Conservation (phyloP, 2,113 vertebrate genomes). For the Charadrius vociferus region DNA sequence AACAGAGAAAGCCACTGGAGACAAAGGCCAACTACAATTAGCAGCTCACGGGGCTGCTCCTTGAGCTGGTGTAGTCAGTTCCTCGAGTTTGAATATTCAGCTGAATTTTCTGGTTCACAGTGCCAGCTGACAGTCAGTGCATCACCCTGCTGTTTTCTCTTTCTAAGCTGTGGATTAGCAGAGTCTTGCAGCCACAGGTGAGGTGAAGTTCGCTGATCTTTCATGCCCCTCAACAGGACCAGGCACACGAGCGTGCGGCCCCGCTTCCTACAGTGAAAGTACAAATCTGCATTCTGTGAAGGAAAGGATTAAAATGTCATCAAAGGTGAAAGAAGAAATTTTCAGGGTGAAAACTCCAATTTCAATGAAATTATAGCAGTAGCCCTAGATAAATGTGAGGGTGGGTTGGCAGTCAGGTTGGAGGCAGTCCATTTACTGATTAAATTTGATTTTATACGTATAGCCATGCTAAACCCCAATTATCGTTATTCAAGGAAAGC, state of each 20-base stretch:
- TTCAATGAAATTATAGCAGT: constrained; percentile 64
- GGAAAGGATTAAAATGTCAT: constrained; percentile 46
- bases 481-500: constrained; percentile 69
- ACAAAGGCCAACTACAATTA: neutral
- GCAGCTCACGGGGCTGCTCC: neutral
- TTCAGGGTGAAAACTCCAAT: constrained; percentile 51
- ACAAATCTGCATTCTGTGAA: neutral
- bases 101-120: neutral
- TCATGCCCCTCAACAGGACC: neutral
- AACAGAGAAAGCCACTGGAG: neutral
- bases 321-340: constrained; percentile 54
- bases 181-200: neutral
- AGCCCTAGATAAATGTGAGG: constrained; percentile 67
- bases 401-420: constrained; percentile 66
- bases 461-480: constrained; percentile 50
- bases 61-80: neutral
- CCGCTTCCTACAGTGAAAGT: neutral
- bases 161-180: neutral
- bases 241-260: neutral
- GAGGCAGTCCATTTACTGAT: constrained; percentile 72
- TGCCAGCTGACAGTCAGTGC: neutral
- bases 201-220: neutral
- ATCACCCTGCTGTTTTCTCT: neutral
- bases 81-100: neutral
- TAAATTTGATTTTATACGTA: constrained; percentile 69